Evolutionary conservation across 2,888 invertebrate species (phyloP).

Genomic region (Linnaemya vulpina): DNA sequence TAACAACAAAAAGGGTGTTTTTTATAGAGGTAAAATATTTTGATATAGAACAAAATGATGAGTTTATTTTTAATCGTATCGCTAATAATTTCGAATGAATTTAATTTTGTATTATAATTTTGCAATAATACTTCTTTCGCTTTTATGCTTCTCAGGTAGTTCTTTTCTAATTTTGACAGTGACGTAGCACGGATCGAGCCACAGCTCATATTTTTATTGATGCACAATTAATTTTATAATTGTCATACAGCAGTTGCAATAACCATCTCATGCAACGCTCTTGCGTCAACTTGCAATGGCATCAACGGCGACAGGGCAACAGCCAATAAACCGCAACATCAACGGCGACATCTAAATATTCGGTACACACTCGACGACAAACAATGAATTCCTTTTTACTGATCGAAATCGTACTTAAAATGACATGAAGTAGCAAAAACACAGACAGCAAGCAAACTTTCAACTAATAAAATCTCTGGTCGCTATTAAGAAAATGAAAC

Average conservation of each 20-base stretch:
- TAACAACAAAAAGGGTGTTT: too few relatives aligned
- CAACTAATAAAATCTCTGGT: background rate
- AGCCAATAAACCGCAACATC: slow-evolving; percentile 29
- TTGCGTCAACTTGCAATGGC: slow-evolving; percentile 48
- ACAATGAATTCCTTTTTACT: slow-evolving; percentile 62
- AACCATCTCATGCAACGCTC: slow-evolving; percentile 17
- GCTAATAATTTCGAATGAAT: too few relatives aligned
- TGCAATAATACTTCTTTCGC: too few relatives aligned
- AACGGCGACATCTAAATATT: slow-evolving; percentile 43
- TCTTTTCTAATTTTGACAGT: too few relatives aligned
- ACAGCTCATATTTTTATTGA: background rate
- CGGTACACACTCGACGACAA: slow-evolving; percentile 17
- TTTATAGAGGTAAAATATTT: too few relatives aligned
- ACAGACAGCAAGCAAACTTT: slow-evolving; percentile 28
- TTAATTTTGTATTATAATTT: too few relatives aligned
- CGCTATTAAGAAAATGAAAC: background rate
- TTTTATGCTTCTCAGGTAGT: too few relatives aligned
- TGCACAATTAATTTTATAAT: background rate
- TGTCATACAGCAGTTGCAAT: slow-evolving; percentile 33
- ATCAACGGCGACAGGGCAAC: slow-evolving; percentile 27
- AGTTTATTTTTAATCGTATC: too few relatives aligned
- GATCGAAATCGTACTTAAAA: slow-evolving; percentile 60
- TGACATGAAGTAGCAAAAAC: slow-evolving; percentile 48
- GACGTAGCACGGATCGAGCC: too few relatives aligned
- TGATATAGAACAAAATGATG: too few relatives aligned